Base-by-base conservation (phyloP, 2,113 vertebrate genomes). In the Prietella phreatophila region DNA sequence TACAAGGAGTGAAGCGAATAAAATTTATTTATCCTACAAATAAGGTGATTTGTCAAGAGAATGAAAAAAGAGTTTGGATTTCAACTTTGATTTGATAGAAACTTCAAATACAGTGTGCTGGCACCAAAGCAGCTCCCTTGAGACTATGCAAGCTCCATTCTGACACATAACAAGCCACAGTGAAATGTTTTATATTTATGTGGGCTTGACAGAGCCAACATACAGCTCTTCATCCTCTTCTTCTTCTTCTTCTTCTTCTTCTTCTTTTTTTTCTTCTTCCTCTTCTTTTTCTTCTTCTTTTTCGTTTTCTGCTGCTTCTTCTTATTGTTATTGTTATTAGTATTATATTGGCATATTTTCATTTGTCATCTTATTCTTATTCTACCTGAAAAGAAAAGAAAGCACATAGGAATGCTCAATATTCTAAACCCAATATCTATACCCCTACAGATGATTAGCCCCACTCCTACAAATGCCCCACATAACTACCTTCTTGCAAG, bases 321-420 rank as follows among this genome's bases (percentile, higher is more conserved):
- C 73, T 76, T 47, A 42, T 47, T 76, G 76, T 79, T 55, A 79
- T 79, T 79, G 50, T 53, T 80, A 80, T 80, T 55, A 80, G 5
- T 78, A 73, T 39, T 10, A 71, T 39, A 33, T 71, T 36, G 14
- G 14, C 15, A 25, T 36, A 2, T 27, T 11, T 50, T n/a, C 1
- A 14, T 14, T 50, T 27, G 27, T 27, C 22, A 20, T 78, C 13
- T 15, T n/a, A 53, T 76, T 13, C 11, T 76, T 76, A 47, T 75
- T 75, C 39, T 47, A 47, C 22, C 10, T 47, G 71, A 42, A 42
- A 42, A 75, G 6, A 39, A 75, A n/a, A 69, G 6, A 39, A 73
- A 17, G 14, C 13, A 1, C 27, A 65, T 27, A 11, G 61, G 61
- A n/a, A 65, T n/a, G 25, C 9, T 63, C 22, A 25, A 10, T 7